Conservation (phyloP, 2,888 invertebrate genomes). For the Erebia ligea region DNA sequence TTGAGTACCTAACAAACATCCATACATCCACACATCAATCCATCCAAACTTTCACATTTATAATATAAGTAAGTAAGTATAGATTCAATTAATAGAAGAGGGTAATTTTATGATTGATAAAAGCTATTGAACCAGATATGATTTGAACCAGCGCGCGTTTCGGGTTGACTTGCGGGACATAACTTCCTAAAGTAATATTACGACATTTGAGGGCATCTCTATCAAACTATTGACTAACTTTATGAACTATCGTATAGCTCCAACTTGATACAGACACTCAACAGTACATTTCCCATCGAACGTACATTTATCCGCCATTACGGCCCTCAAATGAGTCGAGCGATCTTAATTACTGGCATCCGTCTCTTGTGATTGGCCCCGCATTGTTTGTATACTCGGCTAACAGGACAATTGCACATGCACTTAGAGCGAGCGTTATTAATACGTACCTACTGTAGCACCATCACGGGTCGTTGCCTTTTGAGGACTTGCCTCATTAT, state of each 20-base stretch:
- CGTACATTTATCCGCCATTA: constrained; percentile 31
- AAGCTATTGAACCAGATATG: neutral
- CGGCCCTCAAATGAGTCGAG: constrained; percentile 64
- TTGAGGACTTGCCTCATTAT: constrained; percentile 36
- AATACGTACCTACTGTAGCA: constrained; percentile 45
- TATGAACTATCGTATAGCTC: neutral
- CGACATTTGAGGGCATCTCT: neutral
- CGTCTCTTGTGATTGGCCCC: constrained; percentile 70
- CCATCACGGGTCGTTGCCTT: constrained; percentile 41
- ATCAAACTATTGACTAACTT: constrained; percentile 2
- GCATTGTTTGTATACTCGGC: constrained; percentile 68
- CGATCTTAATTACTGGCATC: constrained; percentile 75
- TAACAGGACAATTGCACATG: constrained; percentile 70
- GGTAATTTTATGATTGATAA: too few relatives aligned
- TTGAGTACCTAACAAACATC: too few relatives aligned
- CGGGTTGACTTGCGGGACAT: too few relatives aligned
- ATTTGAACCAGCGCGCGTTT: too few relatives aligned
- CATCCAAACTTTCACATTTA: too few relatives aligned
- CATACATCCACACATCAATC: too few relatives aligned
- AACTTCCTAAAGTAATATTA: neutral
- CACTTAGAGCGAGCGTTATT: constrained; percentile 55
- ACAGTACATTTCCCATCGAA: constrained; percentile 26
- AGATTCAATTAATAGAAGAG: too few relatives aligned
- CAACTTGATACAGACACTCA: constrained; percentile 1
- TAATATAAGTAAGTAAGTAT: too few relatives aligned